phyloP scores from a whole-genome alignment of 1,140 invertebrate genomes.

The Pissodes strobi region DNA sequence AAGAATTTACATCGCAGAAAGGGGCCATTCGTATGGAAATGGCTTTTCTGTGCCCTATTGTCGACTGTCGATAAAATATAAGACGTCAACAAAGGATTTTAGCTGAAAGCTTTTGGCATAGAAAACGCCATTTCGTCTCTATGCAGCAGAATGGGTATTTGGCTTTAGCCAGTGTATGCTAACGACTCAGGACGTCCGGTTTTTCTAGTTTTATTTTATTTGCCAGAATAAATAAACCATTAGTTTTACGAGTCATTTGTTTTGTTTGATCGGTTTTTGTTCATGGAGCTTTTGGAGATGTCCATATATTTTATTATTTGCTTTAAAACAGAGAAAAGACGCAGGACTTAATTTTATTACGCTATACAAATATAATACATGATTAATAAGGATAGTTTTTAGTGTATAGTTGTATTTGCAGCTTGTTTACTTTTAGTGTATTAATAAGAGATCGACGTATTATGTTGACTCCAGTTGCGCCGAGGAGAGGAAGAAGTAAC shows the following conservation, averaged over 20 bases:
- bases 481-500: too few relatives aligned
- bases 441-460: too few relatives aligned
- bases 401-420: too few relatives aligned
- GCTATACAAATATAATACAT: too few relatives aligned
- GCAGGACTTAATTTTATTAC: too few relatives aligned
- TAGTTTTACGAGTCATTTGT: conserved; percentile 40
- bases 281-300: too few relatives aligned
- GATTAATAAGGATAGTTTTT: too few relatives aligned
- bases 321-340: too few relatives aligned
- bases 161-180: conserved; percentile 44
- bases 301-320: too few relatives aligned
- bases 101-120: conserved; percentile 46
- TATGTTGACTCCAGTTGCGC: too few relatives aligned
- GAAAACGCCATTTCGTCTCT: conserved; percentile 46
- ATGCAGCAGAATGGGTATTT: conserved; percentile 47
- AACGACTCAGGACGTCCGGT: conserved; percentile 48
- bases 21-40: conserved; percentile 53
- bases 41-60: conserved; percentile 46
- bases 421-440: too few relatives aligned
- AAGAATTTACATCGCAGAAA: conserved; percentile 52
- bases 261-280: too few relatives aligned
- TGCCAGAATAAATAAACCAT: conserved; percentile 48
- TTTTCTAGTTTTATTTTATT: conserved; percentile 46
- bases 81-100: conserved; percentile 52
- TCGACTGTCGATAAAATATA: conserved; percentile 53